phyloP scores from a whole-genome alignment of 2,113 vertebrate species.

The Gasterosteus nipponicus region DNA sequence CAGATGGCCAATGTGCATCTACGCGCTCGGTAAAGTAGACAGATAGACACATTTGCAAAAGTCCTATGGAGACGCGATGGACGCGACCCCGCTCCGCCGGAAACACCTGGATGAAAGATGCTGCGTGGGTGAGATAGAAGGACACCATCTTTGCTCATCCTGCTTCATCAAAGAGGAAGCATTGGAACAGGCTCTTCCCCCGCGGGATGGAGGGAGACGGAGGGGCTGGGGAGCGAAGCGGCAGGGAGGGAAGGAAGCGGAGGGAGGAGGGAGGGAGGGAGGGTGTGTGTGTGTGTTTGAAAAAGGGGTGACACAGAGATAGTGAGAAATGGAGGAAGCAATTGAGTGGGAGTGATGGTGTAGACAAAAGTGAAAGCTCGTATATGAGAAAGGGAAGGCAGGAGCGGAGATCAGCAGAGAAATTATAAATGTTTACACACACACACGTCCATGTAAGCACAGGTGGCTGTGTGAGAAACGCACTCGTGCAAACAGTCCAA shows the following conservation, averaged over 20 bases:
- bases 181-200: slow-evolving; percentile 22
- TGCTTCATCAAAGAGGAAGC: slow-evolving; percentile 34
- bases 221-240: not conserved
- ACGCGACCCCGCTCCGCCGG: not conserved
- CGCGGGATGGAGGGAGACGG: not conserved
- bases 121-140: slow-evolving; percentile 23
- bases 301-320: slow-evolving; percentile 43
- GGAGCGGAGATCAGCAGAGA: slow-evolving; percentile 4
- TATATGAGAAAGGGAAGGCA: slow-evolving; percentile 8
- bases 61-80: slow-evolving; percentile 3
- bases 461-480: slow-evolving; percentile 24
- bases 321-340: slow-evolving; percentile 44
- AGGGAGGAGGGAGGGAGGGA: slow-evolving; percentile 9
- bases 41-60: slow-evolving; percentile 7
- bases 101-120: slow-evolving; percentile 37
- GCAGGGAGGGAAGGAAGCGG: not conserved
- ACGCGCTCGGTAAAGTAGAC: slow-evolving; percentile 1
- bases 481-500: slow-evolving; percentile 30
- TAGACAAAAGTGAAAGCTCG: not conserved
- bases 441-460: slow-evolving; percentile 35
- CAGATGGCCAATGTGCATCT: slow-evolving; percentile 20
- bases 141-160: slow-evolving; percentile 36
- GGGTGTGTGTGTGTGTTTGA: slow-evolving; percentile 13
- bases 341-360: slow-evolving; percentile 37
- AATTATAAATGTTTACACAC: slow-evolving; percentile 30